A percentile compares a stretch with the other conserved stretches of the same genome.
Evolutionary conservation across 1,140 invertebrate genomes (phyloP).

Genomic region (Chrysomallon squamiferum): DNA sequence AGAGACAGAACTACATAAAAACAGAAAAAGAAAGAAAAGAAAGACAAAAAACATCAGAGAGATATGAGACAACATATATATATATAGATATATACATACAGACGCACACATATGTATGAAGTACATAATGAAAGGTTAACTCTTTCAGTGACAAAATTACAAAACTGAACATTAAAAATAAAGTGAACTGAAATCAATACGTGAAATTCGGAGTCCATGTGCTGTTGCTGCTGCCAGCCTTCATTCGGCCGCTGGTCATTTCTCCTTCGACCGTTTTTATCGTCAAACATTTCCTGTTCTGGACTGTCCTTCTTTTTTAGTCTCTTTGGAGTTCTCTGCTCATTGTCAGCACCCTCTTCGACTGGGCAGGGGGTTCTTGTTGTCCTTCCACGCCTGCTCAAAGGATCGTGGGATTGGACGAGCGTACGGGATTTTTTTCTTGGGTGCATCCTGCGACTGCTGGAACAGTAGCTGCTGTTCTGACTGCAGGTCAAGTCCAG

Average conservation of each 20-base stretch:
- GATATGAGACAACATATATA: no score
- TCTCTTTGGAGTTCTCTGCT: slow-evolving; percentile 5
- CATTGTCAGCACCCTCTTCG: slow-evolving; percentile 13
- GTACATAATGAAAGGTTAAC: no score
- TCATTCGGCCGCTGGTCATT: neutral
- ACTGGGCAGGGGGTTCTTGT: slow-evolving; percentile 46
- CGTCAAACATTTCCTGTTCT: neutral
- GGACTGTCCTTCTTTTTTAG: neutral
- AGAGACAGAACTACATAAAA: no score
- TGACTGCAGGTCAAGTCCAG: slow-evolving; percentile 80
- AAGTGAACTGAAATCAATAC: no score
- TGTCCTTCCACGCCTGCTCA: slow-evolving; percentile 94
- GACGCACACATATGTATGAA: no score
- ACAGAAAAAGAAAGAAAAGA: no score
- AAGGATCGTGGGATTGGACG: slow-evolving; percentile 96
- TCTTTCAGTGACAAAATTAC: no score
- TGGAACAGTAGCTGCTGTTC: slow-evolving; percentile 50
- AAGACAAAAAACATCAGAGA: no score
- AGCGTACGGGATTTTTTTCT: slow-evolving; percentile 78
- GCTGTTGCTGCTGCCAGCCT: neutral
- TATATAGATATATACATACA: no score
- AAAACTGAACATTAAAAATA: no score
- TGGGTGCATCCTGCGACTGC: slow-evolving; percentile 71
- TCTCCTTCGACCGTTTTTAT: neutral
- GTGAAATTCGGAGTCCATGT: neutral